Base-by-base conservation (phyloP, 2,797 vertebrate species). In the Poliocrania exsul region DNA sequence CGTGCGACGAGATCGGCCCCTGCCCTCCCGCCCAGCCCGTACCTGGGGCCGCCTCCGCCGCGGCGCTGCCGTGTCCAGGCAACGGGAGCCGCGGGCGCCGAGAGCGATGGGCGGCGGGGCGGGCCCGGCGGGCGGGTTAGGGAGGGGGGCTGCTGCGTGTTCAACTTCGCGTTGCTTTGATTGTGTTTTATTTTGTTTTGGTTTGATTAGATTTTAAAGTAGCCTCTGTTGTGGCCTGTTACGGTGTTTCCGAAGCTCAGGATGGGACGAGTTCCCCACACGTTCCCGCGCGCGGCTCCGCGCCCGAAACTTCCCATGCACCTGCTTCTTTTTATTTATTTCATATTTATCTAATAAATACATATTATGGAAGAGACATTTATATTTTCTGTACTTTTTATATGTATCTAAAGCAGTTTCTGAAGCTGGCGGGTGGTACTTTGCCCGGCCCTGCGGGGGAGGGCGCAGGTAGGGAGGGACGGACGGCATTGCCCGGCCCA, bases 21-120 rank as follows among this genome's bases (percentile, higher is more conserved):
- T 37, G 37, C 58, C 38, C 31, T 38, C 53, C 50, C 57, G 37
- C 17, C 49, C 23, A 17, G 28, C 17, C 40, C 21, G 19, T 93
- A 96, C 94, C 96, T 93, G 84, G 17, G 8, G 54, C 64, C 31
- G 13, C 50, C 19, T 88, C 96, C 96, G 88, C 94, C 10, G 42
- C 86, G 47, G 78, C 81, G 88, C 89, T 61, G 44, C 29, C 16
- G 29, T 44, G 8, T 47, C 46, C 46, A 47, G 46, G 46, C 46
- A 24, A 47, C 46, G 46, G 46, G 44, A 20, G 19, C 44, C 44
- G 19, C 44, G 20, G 40, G 40, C 40, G 40, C 40, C 40, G 40
- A 16, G 40, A 40, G 15, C 40, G 40, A 40, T 40, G 40, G 40
- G 40, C 40, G 15, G 40, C 15, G 40, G 44, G 44, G 44, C 44